A percentile compares a stretch with the other conserved stretches of the same genome.
Evolutionary conservation across 2,888 invertebrate genomes (phyloP).

Genomic region (Phyllotreta striolata): DNA sequence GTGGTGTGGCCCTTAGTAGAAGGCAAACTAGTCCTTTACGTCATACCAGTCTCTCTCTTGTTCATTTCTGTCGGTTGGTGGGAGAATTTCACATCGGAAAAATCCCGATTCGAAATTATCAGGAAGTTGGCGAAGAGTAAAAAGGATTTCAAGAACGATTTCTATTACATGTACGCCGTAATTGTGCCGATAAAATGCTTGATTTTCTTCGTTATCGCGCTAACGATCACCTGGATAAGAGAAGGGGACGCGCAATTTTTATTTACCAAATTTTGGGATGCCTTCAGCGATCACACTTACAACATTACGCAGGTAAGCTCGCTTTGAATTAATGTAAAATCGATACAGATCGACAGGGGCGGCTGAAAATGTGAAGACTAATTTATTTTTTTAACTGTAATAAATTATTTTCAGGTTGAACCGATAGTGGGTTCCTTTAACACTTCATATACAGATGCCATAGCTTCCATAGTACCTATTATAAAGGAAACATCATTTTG

Average conservation of each 20-base stretch:
- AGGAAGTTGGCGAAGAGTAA: slow-evolving; percentile 56
- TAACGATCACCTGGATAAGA: slow-evolving; percentile 66
- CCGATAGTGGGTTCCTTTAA: slow-evolving; percentile 56
- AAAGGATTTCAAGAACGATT: slow-evolving; percentile 56
- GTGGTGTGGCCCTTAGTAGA: slow-evolving; percentile 73
- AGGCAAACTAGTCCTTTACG: slow-evolving; percentile 64
- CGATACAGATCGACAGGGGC: too few species aligned
- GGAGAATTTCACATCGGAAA: slow-evolving; percentile 76
- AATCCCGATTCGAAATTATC: slow-evolving; percentile 52
- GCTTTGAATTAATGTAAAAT: not conserved
- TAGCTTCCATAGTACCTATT: slow-evolving; percentile 43
- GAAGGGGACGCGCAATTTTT: slow-evolving; percentile 62
- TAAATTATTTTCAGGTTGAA: slow-evolving; percentile 60
- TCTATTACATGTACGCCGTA: slow-evolving; percentile 77
- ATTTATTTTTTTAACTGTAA: too few species aligned
- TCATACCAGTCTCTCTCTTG: slow-evolving; percentile 67
- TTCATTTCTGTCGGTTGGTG: slow-evolving; percentile 83
- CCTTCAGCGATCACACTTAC: slow-evolving; percentile 66
- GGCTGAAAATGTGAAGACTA: too few species aligned
- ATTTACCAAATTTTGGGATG: slow-evolving; percentile 62
- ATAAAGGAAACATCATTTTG: slow-evolving; percentile 51
- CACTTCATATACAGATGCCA: slow-evolving; percentile 50
- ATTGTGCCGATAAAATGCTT: slow-evolving; percentile 80
- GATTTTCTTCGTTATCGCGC: slow-evolving; percentile 70
- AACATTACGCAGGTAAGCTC: slow-evolving; percentile 64